phyloP scores from a whole-genome alignment of 2,113 vertebrate species.

The Entosphenus tridentatus region DNA sequence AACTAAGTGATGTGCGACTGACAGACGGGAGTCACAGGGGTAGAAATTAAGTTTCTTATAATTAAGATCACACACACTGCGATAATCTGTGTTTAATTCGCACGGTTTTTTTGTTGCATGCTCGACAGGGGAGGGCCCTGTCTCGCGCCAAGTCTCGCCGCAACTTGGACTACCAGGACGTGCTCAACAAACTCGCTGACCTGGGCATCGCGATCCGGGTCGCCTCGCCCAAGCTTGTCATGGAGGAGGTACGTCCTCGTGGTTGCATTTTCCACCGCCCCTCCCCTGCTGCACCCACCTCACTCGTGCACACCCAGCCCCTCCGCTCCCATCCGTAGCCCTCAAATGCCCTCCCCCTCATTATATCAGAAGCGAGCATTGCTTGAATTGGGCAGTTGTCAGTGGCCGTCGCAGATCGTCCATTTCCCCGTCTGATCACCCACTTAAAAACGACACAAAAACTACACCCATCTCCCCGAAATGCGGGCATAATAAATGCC shows the following conservation, averaged over 20 bases:
- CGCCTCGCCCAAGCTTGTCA: conserved; percentile 87
- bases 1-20: not conserved
- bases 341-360: not conserved
- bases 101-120: not conserved
- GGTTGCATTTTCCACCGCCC: not conserved
- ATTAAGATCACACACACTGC: too few species aligned
- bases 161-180: conserved; percentile 92
- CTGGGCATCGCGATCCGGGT: conserved; percentile 85
- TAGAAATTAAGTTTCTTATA: too few species aligned
- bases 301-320: not conserved
- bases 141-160: conserved; percentile 84
- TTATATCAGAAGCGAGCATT: not conserved
- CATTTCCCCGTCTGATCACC: too few species aligned
- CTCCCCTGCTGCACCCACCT: not conserved
- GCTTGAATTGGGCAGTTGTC: too few species aligned
- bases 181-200: conserved; percentile 82
- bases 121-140: conserved; percentile 55
- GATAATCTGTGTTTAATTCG: not conserved
- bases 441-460: too few species aligned
- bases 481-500: too few species aligned
- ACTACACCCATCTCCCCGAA: too few species aligned
- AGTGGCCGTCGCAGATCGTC: too few species aligned
- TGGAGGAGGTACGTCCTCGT: conserved; percentile 60
- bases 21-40: not conserved
- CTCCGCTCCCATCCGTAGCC: not conserved